Conservation (phyloP, 2,113 vertebrate genomes). For the Myotis brandtii region DNA sequence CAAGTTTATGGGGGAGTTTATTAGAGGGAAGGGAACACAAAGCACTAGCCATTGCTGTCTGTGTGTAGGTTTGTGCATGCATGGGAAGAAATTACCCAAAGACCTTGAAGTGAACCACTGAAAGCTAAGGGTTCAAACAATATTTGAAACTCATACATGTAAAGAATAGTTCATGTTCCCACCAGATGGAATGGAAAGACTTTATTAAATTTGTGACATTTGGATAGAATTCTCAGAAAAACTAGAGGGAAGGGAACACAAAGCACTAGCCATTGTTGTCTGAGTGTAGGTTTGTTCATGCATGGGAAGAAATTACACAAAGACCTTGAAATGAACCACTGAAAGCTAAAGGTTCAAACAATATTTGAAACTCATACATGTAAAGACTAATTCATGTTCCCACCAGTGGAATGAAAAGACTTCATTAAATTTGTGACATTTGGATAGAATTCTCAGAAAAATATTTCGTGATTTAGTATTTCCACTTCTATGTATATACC, state of each 20-base stretch:
- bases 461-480: not conserved
- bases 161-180: not conserved
- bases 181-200: not conserved
- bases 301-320: not conserved
- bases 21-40: not conserved
- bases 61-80: not conserved
- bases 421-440: not conserved
- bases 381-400: not conserved
- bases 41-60: not conserved
- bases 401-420: no score
- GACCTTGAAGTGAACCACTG: not conserved
- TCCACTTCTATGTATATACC: not conserved
- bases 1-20: not conserved
- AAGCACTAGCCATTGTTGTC: not conserved
- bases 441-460: not conserved
- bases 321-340: not conserved
- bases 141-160: not conserved
- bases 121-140: not conserved
- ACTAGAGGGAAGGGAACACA: not conserved
- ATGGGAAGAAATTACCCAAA: not conserved
- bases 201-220: not conserved
- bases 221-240: not conserved
- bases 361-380: not conserved
- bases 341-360: not conserved
- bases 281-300: not conserved